These are phyloP conservation scores for Catamblyrhynchus diadema DNA, from an alignment of 2,797 vertebrate genomes.

Conservation along the genomic window DNA sequence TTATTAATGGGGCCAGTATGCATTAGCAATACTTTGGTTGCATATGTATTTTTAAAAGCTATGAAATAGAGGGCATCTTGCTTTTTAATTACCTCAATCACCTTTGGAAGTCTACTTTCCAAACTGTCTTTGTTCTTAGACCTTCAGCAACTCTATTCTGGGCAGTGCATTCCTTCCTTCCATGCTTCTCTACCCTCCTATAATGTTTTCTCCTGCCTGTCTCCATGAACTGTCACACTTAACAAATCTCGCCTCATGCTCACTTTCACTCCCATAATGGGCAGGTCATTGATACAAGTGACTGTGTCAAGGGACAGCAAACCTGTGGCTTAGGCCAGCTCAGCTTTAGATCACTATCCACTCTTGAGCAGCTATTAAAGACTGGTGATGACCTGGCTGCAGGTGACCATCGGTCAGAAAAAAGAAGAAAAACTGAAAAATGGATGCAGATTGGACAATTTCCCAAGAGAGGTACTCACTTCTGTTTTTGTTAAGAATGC, in stretches of 20 bases:
- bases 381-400: not conserved
- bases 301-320: not conserved
- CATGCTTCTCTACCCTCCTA: not conserved
- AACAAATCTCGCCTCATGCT: not conserved
- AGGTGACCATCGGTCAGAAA: accelerated
- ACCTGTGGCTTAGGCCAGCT: not conserved
- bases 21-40: not conserved
- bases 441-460: not conserved
- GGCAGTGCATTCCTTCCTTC: not conserved
- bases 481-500: not conserved
- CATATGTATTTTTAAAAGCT: not conserved
- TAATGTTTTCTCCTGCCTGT: not conserved
- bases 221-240: not conserved
- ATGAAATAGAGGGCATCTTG: not conserved
- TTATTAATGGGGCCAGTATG: not conserved
- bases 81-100: not conserved
- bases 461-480: not conserved
- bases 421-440: not conserved
- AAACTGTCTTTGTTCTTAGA: not conserved
- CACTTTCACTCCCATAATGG: not conserved
- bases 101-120: not conserved
- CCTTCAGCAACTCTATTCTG: not conserved
- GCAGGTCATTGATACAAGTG: not conserved
- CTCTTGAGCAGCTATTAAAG: not conserved
- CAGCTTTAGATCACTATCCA: not conserved